These are phyloP conservation scores for Caretta caretta DNA, from an alignment of 2,113 vertebrate species.

Conservation along the genomic window DNA sequence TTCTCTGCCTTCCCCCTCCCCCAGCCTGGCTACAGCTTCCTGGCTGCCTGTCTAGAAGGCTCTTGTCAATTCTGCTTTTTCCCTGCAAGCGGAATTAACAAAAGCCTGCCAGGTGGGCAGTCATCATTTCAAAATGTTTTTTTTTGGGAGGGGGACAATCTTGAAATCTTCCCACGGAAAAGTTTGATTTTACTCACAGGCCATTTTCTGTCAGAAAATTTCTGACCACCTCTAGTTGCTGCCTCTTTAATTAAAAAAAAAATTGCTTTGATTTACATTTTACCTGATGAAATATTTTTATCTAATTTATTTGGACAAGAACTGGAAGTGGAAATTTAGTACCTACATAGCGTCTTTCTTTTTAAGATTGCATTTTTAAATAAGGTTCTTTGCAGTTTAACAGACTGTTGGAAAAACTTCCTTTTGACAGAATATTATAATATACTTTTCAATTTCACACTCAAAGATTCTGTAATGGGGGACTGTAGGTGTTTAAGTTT, in stretches of 20 bases:
- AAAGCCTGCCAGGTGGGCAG: neutral
- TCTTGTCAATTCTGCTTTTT: neutral
- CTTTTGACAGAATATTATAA: constrained; percentile 62
- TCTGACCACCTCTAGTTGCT: neutral
- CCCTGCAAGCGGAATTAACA: neutral
- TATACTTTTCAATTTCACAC: constrained; percentile 74
- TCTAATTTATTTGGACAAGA: neutral
- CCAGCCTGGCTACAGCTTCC: neutral
- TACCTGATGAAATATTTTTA: neutral
- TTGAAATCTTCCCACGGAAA: neutral
- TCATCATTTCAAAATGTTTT: neutral
- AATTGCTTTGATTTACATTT: neutral
- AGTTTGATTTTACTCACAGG: neutral
- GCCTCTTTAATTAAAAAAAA: neutral
- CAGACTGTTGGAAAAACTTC: constrained; percentile 55
- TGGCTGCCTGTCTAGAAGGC: neutral
- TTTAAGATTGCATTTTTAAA: constrained; percentile 32
- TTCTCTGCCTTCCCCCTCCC: neutral
- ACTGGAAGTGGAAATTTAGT: neutral
- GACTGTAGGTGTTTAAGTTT: constrained; percentile 52
- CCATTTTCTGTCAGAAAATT: neutral
- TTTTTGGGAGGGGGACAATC: neutral
- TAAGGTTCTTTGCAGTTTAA: constrained; percentile 40
- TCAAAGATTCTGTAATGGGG: constrained; percentile 65
- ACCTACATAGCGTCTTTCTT: neutral